phyloP scores from a whole-genome alignment of 2,113 vertebrate species.

The Rattus rattus region DNA sequence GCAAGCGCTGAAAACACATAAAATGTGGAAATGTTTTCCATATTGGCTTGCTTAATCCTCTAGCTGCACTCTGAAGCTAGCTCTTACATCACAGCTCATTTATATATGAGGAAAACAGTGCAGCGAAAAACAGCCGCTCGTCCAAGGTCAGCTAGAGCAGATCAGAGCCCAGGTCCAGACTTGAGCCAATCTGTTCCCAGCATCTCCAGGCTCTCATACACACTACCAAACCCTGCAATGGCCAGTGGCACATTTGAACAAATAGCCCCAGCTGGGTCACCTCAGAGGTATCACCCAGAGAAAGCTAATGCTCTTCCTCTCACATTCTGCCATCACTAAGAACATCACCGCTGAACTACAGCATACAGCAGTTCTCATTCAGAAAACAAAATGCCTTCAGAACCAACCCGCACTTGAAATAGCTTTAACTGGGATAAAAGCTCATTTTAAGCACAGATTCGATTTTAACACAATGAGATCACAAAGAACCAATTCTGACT shows the following conservation, averaged over 20 bases:
- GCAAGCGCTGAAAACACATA: conserved; percentile 12
- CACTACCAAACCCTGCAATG: neutral
- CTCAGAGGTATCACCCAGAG: neutral
- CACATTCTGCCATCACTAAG: conserved; percentile 25
- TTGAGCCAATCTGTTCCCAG: neutral
- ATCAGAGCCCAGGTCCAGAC: neutral
- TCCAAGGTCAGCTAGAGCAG: conserved; percentile 55
- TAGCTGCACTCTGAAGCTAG: neutral
- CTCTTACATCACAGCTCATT: neutral
- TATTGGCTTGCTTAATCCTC: neutral
- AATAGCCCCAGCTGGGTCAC: conserved; percentile 64
- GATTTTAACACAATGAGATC: neutral
- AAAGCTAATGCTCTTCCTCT: conserved; percentile 17
- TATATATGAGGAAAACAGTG: neutral
- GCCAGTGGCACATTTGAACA: conserved; percentile 15
- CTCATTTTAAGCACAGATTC: neutral
- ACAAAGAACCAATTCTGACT: conserved; percentile 47
- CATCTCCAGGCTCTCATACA: neutral
- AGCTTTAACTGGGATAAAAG: conserved; percentile 42
- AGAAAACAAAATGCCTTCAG: conserved; percentile 49
- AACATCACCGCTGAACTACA: neutral
- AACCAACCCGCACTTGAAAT: conserved; percentile 31
- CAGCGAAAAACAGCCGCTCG: neutral
- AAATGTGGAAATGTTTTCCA: neutral
- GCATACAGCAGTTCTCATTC: neutral